phyloP scores from a whole-genome alignment of 2,113 vertebrate species.

The Copsychus sechellarum region DNA sequence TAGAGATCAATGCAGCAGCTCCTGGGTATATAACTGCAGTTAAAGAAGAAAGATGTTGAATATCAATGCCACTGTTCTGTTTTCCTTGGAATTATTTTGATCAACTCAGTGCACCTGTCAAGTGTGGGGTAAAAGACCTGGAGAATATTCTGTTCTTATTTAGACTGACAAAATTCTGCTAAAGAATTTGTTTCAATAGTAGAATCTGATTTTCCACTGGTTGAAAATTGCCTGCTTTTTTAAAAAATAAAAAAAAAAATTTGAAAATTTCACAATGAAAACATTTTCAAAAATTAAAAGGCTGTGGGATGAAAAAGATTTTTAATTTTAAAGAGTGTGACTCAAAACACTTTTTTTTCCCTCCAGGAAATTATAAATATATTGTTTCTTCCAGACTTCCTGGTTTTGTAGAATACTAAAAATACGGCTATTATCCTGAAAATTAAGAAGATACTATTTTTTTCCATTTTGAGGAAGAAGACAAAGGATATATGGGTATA shows the following conservation, averaged over 20 bases:
- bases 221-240: neutral
- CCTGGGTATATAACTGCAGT: neutral
- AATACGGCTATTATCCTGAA: neutral
- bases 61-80: neutral
- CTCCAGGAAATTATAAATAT: neutral
- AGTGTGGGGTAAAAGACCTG: neutral
- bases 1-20: neutral
- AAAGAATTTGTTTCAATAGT: neutral
- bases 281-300: neutral
- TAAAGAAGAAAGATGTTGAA: neutral
- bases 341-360: neutral
- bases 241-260: neutral
- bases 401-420: neutral
- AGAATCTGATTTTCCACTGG: neutral
- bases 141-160: neutral
- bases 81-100: neutral
- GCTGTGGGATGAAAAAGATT: accelerated
- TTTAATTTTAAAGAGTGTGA: neutral
- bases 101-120: neutral
- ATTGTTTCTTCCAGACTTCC: neutral
- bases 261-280: neutral
- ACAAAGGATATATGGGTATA: neutral
- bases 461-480: neutral
- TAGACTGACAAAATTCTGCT: neutral
- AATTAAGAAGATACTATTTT: accelerated